Base-by-base conservation (phyloP, 2,797 vertebrate genomes). In the Acipenser ruthenus region DNA sequence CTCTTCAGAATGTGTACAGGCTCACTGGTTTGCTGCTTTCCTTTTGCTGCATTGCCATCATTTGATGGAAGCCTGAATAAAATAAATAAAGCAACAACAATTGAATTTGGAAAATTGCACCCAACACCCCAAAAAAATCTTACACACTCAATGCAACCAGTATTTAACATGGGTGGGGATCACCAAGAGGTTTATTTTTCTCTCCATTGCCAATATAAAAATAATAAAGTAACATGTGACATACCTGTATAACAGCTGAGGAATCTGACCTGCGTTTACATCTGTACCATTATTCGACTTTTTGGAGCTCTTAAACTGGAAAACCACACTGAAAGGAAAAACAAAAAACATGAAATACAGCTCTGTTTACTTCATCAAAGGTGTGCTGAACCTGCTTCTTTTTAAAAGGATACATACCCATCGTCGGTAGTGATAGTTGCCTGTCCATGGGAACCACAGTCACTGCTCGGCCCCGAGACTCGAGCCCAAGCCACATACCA, bases 271-370 rank as follows among this genome's bases (percentile, higher is more conserved):
- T 12, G 97, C 97, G 71, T 99, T 99, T 51, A 99, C 97, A 79
- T 99, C 97, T 9, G 97, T 99, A 72, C 97, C 97, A 61, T 99
- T 99, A 82, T 99, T 99, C 70, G 97, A 99, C 78, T 99, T 99
- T 86, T 99, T 99, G 8, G 97, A 99, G 86, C 97, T 98, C 84
- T 99, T 99, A 80, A 99, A 99, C 74, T 98, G 97, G 84, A 96
- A 99, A 51, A 99, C 92, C 77, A 99, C 95, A 60, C 96, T 99
- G 69, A 13, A 71, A 72, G 50, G 8, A 49, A 69, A 52, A 65
- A 50, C 58, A 52, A 13, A 67, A 18, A 18, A 18, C 15, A 18
- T 37, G 23, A 37, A 37, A 37, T 37, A 37, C 23, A 37, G 23
- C 23, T 37, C 2, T 37, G 15, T 18, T 18, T 37, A 37, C 23